A percentile compares a stretch with the other conserved stretches of the same genome.
Conservation (phyloP, 2,888 invertebrate genomes). For the Phoenoteleia sp. region DNA sequence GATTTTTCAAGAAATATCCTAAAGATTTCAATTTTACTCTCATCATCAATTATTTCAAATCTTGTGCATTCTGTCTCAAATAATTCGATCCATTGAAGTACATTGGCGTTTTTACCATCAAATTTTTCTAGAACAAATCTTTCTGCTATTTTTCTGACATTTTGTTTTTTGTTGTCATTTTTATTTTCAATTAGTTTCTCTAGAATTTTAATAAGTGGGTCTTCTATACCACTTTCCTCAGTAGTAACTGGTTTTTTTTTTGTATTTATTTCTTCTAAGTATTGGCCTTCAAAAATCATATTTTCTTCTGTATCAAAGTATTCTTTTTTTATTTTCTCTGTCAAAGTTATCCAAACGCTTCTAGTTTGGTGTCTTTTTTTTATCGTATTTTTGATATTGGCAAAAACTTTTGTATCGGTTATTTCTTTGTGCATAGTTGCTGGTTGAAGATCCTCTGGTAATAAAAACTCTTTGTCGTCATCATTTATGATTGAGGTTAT, state of each 20-base stretch:
- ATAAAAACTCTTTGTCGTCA: conserved; percentile 48
- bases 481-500: conserved; percentile 67
- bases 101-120: conserved; percentile 68
- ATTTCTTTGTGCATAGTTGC: conserved; percentile 49
- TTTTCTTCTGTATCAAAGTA: conserved; percentile 73
- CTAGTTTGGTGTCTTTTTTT: conserved; percentile 72
- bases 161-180: conserved; percentile 62
- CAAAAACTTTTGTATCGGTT: conserved; percentile 50
- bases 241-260: not conserved
- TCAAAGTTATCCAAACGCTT: conserved; percentile 71
- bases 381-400: conserved; percentile 69
- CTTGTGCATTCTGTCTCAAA: conserved; percentile 76
- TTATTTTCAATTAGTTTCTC: not conserved
- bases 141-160: too few relatives aligned
- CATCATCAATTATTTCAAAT: conserved; percentile 69
- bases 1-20: conserved; percentile 74
- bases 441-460: conserved; percentile 63
- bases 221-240: not conserved
- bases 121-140: conserved; percentile 75
- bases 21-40: conserved; percentile 73
- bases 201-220: not conserved
- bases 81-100: conserved; percentile 71
- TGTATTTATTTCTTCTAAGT: conserved; percentile 38
- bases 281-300: conserved; percentile 58
- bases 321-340: conserved; percentile 45